Conservation (phyloP, 2,888 invertebrate species). For the Oligia latruncula region DNA sequence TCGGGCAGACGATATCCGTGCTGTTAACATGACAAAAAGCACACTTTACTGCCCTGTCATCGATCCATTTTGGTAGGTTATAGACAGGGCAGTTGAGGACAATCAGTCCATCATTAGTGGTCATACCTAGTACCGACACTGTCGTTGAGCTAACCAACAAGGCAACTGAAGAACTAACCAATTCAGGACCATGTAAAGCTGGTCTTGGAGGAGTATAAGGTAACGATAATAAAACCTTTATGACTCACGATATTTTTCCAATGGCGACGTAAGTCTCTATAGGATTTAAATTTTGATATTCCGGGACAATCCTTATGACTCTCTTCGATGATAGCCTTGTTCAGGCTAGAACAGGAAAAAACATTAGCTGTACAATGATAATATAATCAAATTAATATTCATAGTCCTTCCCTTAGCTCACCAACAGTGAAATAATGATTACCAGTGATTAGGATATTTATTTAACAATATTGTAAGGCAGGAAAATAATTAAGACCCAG, state of each 20-base stretch:
- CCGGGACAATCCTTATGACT: constrained; percentile 73
- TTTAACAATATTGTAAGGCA: not conserved
- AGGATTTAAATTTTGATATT: constrained; percentile 80
- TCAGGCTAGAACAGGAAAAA: constrained; percentile 74
- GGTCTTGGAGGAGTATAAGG: not conserved
- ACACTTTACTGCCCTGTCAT: not conserved
- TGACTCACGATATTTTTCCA: constrained; percentile 89
- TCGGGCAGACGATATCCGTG: constrained; percentile 86
- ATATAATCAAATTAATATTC: not conserved
- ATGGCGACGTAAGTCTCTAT: constrained; percentile 87
- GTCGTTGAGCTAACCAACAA: not conserved
- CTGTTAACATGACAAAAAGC: constrained; percentile 65
- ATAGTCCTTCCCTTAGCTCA: not conserved
- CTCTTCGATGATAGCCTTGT: constrained; percentile 82
- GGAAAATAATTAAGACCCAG: constrained; percentile 11
- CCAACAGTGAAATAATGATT: not conserved
- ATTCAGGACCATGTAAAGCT: not conserved
- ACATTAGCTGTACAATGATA: not conserved
- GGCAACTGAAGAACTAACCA: not conserved
- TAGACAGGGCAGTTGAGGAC: not conserved
- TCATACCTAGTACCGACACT: not conserved
- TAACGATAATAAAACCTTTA: not conserved
- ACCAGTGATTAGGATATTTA: not conserved
- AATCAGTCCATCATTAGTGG: not conserved
- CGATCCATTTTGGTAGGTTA: not conserved